A percentile compares a stretch with the other conserved stretches of the same genome.
phyloP scores from a whole-genome alignment of 2,888 invertebrate species.

The Gerris lacustris region DNA sequence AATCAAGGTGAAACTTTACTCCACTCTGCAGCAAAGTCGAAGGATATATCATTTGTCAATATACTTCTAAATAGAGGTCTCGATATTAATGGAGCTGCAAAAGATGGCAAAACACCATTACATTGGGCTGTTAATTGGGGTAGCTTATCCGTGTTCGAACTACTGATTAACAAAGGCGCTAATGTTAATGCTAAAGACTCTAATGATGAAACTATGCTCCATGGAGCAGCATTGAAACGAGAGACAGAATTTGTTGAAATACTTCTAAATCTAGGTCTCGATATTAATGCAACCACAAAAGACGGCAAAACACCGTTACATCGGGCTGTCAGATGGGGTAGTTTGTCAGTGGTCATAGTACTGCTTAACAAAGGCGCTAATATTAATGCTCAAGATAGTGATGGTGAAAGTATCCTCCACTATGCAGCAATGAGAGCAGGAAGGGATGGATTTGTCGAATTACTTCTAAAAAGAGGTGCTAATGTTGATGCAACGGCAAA shows the following conservation, averaged over 20 bases:
- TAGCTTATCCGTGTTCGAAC: background rate
- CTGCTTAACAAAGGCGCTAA: slow-evolving; percentile 4
- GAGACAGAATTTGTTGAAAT: background rate
- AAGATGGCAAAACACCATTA: slow-evolving; percentile 8
- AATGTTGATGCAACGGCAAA: slow-evolving; percentile 13
- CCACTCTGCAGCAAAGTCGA: slow-evolving; percentile 5
- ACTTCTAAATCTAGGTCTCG: background rate
- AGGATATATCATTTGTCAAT: background rate
- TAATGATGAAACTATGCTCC: slow-evolving; percentile 3
- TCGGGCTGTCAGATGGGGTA: background rate
- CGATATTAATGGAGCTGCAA: background rate
- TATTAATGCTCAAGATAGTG: slow-evolving; percentile 8
- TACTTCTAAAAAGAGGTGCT: slow-evolving; percentile 12
- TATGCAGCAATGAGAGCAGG: slow-evolving; percentile 15
- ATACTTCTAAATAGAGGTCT: slow-evolving; percentile 7
- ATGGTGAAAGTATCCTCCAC: slow-evolving; percentile 17
- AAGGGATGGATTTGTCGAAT: background rate
- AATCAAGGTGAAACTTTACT: background rate
- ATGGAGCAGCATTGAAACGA: background rate
- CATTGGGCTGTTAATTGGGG: slow-evolving; percentile 6
- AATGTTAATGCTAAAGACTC: background rate
- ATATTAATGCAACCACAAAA: background rate
- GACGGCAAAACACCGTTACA: slow-evolving; percentile 10
- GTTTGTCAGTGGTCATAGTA: background rate
- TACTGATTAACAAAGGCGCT: background rate